Evolutionary conservation across 1,140 invertebrate genomes (phyloP).

Genomic region (Gonatopus flavifemur): DNA sequence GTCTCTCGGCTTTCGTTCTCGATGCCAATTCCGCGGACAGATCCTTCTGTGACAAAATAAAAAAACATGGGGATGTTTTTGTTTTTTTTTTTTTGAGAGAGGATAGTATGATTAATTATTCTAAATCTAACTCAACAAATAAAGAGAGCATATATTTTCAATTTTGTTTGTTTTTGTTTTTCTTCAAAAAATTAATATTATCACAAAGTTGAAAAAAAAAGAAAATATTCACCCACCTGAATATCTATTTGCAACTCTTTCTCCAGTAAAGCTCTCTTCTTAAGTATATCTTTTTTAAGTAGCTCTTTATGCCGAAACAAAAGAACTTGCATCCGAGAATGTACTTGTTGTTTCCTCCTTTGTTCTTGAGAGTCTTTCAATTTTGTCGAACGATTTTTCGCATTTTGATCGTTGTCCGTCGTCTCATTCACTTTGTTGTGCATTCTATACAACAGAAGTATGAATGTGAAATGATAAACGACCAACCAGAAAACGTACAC

Average conservation of each 20-base stretch:
- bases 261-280: conserved; percentile 85
- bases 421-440: conserved; percentile 36
- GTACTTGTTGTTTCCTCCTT: conserved; percentile 58
- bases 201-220: conserved; percentile 1
- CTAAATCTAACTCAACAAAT: no score
- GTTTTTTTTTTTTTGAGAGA: no score
- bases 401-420: conserved; percentile 34
- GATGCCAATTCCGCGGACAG: conserved; percentile 68
- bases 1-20: conserved; percentile 69
- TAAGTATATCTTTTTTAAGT: conserved; percentile 91
- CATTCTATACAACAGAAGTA: conserved; percentile 23
- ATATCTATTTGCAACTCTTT: conserved; percentile 90
- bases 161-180: no score
- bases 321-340: conserved; percentile 66
- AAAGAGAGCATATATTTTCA: no score
- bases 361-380: conserved; percentile 56
- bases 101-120: no score
- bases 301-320: conserved; percentile 86
- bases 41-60: conserved; percentile 63
- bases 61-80: background rate
- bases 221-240: conserved; percentile 61
- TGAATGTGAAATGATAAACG: no score
- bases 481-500: no score
- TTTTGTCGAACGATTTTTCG: conserved; percentile 49
- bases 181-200: conserved; percentile 4